These are phyloP conservation scores for Psilopogon haemacephalus DNA, from an alignment of 2,113 vertebrate genomes.

Conservation along the genomic window DNA sequence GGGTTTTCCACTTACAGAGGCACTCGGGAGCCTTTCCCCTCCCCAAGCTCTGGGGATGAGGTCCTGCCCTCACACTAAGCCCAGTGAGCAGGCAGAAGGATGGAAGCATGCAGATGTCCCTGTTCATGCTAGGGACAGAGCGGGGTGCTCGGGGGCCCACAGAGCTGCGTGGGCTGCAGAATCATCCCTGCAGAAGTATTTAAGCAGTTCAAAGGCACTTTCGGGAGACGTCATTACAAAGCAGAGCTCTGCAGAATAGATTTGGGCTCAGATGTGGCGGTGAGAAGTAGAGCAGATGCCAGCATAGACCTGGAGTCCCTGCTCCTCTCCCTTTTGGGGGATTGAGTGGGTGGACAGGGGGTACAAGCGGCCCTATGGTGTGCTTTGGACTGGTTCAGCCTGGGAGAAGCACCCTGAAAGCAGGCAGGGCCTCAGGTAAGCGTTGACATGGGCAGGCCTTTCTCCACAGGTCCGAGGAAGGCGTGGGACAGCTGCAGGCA, in stretches of 20 bases:
- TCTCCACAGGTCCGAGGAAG: constrained; percentile 1
- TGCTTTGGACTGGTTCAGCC: background rate
- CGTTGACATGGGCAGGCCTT: fast-evolving
- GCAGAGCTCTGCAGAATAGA: constrained; percentile 56
- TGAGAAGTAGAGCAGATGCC: background rate
- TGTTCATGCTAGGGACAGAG: background rate
- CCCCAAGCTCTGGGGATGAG: fast-evolving
- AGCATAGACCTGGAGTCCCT: background rate
- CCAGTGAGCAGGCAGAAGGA: background rate
- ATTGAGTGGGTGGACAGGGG: background rate
- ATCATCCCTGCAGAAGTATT: constrained; percentile 36
- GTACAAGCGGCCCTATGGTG: fast-evolving
- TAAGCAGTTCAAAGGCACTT: background rate
- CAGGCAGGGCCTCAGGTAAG: background rate
- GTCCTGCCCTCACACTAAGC: too few species aligned
- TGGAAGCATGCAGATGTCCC: background rate
- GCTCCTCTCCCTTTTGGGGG: background rate
- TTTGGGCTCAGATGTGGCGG: background rate
- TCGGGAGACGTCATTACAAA: background rate
- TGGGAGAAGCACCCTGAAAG: background rate
- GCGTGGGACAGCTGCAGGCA: fast-evolving
- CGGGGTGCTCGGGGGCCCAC: fast-evolving
- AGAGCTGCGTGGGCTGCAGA: background rate
- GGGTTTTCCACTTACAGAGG: background rate
- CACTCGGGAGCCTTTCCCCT: background rate